Percentiles rank a stretch among this genome's conserved stretches.
These are phyloP conservation scores for Eudemis profundana DNA, from an alignment of 2,888 invertebrate genomes.

Conservation along the genomic window DNA sequence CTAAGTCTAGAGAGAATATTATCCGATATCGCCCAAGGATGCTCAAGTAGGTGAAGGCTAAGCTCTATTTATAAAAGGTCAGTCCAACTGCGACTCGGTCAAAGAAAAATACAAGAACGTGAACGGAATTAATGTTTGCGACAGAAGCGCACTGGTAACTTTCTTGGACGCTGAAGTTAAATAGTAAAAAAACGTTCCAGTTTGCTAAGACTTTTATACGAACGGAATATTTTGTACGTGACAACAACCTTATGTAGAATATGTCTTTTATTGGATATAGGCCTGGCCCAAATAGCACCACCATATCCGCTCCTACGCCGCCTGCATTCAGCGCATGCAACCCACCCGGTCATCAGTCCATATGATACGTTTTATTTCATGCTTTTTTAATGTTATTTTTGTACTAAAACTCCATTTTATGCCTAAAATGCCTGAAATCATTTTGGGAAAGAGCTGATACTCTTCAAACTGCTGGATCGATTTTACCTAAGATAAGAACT, in stretches of 20 bases:
- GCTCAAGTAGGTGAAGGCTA: conserved; percentile 37
- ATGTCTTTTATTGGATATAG: no score
- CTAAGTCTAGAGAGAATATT: conserved; percentile 30
- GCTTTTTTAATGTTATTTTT: no score
- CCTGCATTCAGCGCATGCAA: no score
- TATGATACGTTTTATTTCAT: no score
- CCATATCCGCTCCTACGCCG: no score
- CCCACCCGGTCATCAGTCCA: no score
- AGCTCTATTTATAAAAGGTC: conserved; percentile 39
- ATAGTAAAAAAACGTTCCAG: not conserved
- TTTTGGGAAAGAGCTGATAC: no score
- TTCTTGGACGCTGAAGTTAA: conserved; percentile 14
- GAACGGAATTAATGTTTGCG: conserved; percentile 35
- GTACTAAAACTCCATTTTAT: no score
- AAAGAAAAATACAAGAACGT: conserved; percentile 41
- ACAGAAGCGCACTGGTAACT: conserved; percentile 19
- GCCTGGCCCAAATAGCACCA: no score
- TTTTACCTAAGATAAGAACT: no score
- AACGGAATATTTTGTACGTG: not conserved
- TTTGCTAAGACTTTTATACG: not conserved
- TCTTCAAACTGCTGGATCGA: no score
- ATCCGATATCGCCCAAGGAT: conserved; percentile 39
- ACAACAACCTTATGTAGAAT: not conserved
- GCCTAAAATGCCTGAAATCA: no score
- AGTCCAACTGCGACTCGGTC: conserved; percentile 29